A percentile compares a stretch with the other conserved stretches of the same genome.
These are phyloP conservation scores for Pangasianodon gigas DNA, from an alignment of 2,113 vertebrate species.

Conservation along the genomic window DNA sequence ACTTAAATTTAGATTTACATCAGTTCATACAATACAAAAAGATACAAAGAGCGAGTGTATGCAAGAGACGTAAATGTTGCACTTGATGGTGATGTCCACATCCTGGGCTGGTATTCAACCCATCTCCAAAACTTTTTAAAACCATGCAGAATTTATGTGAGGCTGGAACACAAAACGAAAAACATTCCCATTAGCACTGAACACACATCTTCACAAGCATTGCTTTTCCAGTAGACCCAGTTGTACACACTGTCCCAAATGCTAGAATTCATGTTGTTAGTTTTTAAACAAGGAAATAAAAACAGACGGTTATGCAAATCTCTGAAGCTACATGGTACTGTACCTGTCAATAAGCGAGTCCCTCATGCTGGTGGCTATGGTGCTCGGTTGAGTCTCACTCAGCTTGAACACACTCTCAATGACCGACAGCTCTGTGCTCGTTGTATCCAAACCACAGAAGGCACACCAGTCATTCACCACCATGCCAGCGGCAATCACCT, in stretches of 20 bases:
- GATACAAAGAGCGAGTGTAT: background rate
- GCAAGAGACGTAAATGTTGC: background rate
- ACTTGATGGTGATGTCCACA: constrained; percentile 7
- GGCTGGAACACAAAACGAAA: constrained; percentile 50
- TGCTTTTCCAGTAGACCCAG: background rate
- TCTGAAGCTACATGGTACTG: background rate
- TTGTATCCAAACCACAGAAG: constrained; percentile 96
- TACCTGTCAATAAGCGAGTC: constrained; percentile 97
- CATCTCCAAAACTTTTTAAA: background rate
- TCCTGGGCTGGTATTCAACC: background rate
- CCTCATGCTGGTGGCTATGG: constrained; percentile 93
- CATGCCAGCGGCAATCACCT: constrained; percentile 94
- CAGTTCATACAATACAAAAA: constrained; percentile 31
- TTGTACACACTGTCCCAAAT: background rate
- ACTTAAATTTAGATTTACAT: background rate
- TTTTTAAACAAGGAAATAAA: background rate
- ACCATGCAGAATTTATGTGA: constrained; percentile 49
- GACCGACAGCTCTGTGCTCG: constrained; percentile 94
- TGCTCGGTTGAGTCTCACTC: constrained; percentile 87
- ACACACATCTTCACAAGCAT: background rate
- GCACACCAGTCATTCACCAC: constrained; percentile 98
- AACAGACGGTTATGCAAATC: background rate
- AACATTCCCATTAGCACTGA: background rate
- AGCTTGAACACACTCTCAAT: constrained; percentile 95
- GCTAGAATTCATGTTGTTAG: background rate